Base-by-base conservation (phyloP, 1,140 invertebrate genomes). In the Drosophila ercepeae region DNA sequence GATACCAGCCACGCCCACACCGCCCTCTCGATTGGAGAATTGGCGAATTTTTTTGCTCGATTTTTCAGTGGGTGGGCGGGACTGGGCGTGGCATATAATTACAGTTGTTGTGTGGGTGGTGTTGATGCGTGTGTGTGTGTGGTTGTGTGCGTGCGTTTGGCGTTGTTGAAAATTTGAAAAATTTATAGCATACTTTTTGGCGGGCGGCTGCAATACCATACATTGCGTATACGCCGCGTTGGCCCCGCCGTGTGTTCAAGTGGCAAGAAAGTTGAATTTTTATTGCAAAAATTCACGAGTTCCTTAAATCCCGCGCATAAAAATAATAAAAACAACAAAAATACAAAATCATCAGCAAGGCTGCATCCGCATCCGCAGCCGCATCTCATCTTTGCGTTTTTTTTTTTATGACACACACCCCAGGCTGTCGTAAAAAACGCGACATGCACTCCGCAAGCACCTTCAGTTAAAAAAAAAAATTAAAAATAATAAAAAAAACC, bases 171-270 rank as follows among this genome's bases (percentile, higher is more conserved):
- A 58, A 69, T 54, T 42, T 68, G 54, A 23, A 42, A 67, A 76
- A 72, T 77, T 55, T 73, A 77, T 82, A 52, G 78, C 78, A 82
- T 82, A 82, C 73, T 77, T 77, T 82, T 55, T 58, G 60, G 53
- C 68, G 75, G 6, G 36, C 4, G 13, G 42, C 55, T 48, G 68
- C 68, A 61, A 60, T 55, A n/a, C 21, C n/a, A 36, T 21, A 55
- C 51, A 77, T 64, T 55, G 65, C 74, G 50, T 57, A 78, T 72
- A 67, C 74, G 72, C 60, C 58, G 53, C 57, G 36, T 70, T 14
- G 23, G 52, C 52, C 27, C 23, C 11, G 11, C 8, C 14, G 25
- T n/a, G 45, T 34, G 5, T n/a, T 18, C 46, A 45, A 64, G 42
- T 64, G 65, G 21, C 48, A 41, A 68, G 69, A 48, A 70, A 67